These are phyloP conservation scores for Chelonia mydas DNA, from an alignment of 2,797 vertebrate species.

Conservation along the genomic window DNA sequence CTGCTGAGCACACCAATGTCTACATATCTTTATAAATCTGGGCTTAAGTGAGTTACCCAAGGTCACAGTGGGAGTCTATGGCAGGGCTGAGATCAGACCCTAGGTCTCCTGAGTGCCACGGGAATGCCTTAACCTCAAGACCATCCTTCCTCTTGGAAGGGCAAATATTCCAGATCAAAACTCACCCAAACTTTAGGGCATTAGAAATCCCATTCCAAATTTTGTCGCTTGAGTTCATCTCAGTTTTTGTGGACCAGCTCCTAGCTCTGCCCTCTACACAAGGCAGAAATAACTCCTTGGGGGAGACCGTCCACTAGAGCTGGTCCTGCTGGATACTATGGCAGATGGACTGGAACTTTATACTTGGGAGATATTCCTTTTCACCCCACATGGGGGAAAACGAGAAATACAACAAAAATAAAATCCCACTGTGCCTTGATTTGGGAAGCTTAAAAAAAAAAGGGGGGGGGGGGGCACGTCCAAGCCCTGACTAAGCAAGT, in stretches of 20 bases:
- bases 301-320: background rate
- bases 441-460: background rate
- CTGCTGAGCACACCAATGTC: background rate
- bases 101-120: background rate
- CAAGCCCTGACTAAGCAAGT: constrained; percentile 80
- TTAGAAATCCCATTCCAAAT: background rate
- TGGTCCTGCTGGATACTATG: background rate
- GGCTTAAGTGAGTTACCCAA: background rate
- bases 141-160: background rate
- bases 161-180: fast-evolving
- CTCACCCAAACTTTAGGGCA: background rate
- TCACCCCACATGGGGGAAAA: background rate
- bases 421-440: constrained; percentile 41
- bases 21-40: background rate
- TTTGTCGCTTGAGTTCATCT: background rate
- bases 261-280: background rate
- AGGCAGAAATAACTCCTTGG: background rate
- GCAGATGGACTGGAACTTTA: background rate
- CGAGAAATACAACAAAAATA: background rate
- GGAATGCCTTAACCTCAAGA: background rate
- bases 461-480: background rate
- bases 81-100: background rate
- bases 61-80: background rate
- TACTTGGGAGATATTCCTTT: background rate
- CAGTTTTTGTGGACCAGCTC: background rate